Evolutionary conservation across 2,113 vertebrate genomes (phyloP).

Genomic region (Aegypius monachus): DNA sequence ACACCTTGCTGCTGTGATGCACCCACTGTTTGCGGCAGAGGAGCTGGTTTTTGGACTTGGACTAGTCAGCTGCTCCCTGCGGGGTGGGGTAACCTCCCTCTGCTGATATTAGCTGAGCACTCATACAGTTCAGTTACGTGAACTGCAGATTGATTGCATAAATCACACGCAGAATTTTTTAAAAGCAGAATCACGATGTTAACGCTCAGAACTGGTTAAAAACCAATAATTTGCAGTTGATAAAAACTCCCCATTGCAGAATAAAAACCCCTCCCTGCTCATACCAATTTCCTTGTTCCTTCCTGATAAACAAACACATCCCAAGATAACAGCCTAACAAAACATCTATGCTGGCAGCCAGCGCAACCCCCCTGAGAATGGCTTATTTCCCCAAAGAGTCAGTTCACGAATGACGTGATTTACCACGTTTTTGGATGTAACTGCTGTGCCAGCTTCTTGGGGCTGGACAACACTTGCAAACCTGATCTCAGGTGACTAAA

Average conservation of each 20-base stretch:
- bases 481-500: not conserved
- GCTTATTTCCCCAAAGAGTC: not conserved
- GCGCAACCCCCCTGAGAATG: rapidly evolving
- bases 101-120: no score
- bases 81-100: not conserved
- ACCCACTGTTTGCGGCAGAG: not conserved
- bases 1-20: not conserved
- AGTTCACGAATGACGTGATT: not conserved
- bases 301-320: not conserved
- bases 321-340: not conserved
- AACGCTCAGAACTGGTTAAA: not conserved
- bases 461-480: not conserved
- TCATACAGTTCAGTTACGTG: rapidly evolving
- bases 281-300: not conserved
- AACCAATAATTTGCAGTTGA: not conserved
- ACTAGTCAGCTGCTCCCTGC: not conserved
- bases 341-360: not conserved
- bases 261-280: not conserved
- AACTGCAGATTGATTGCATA: not conserved
- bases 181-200: not conserved
- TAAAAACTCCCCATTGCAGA: not conserved
- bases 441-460: not conserved
- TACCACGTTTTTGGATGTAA: not conserved
- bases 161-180: not conserved
- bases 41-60: not conserved